phyloP scores from a whole-genome alignment of 2,113 vertebrate species.

The Typhlomys cinereus region DNA sequence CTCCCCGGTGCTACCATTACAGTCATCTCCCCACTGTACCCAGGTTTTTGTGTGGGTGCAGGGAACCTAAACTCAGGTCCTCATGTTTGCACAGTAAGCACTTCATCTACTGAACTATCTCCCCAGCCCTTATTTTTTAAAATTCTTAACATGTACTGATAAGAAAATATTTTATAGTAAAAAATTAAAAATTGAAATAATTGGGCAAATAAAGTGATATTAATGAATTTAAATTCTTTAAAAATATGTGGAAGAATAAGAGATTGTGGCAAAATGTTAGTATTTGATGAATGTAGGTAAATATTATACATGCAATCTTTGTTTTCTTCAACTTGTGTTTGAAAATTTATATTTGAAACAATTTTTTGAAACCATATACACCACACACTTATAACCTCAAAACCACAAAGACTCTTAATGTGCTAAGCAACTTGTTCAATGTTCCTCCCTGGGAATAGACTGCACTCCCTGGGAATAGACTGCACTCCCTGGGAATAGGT shows the following conservation, averaged over 20 bases:
- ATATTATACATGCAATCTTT: background rate
- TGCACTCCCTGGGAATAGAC: background rate
- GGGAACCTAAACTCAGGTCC: background rate
- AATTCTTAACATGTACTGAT: background rate
- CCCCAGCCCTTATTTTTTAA: background rate
- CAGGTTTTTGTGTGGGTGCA: background rate
- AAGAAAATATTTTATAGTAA: background rate
- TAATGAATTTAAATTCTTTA: background rate
- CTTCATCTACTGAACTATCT: background rate
- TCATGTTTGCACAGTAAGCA: background rate
- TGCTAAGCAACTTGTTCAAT: background rate
- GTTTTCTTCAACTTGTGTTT: background rate
- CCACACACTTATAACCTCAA: background rate
- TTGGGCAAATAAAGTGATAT: background rate
- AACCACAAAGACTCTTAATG: background rate
- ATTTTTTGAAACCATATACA: background rate
- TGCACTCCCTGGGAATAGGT: too few species aligned
- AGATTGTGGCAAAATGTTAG: background rate
- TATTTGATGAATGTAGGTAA: background rate
- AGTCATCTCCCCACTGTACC: too few species aligned
- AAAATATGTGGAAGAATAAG: background rate
- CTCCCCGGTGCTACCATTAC: too few species aligned
- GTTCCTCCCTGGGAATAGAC: background rate
- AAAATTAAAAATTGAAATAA: background rate
- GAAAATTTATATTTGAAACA: slow-evolving; percentile 8